Conservation (phyloP, 1,140 invertebrate species). For the Dermatophagoides farinae region DNA sequence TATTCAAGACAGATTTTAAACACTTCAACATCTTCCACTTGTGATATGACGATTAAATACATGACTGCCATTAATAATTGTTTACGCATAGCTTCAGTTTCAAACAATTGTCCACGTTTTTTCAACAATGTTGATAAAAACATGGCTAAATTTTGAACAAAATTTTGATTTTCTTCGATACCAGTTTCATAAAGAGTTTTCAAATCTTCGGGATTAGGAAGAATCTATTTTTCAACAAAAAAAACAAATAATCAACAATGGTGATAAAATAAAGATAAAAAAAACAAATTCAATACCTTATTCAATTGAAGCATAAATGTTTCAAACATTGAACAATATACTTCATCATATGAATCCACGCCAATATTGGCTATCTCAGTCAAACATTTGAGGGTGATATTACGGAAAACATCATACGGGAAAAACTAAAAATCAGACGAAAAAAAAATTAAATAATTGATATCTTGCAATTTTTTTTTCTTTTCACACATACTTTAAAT, state of each 20-base stretch:
- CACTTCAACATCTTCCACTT: conserved; percentile 97
- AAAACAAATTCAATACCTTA: conserved; percentile 26
- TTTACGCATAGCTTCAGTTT: conserved; percentile 43
- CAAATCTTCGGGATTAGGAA: conserved; percentile 73
- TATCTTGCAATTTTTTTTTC: neutral
- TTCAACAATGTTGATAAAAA: conserved; percentile 93
- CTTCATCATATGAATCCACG: conserved; percentile 64
- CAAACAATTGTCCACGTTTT: conserved; percentile 73
- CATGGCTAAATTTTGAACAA: conserved; percentile 93
- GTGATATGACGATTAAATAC: conserved; percentile 87
- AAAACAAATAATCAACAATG: neutral
- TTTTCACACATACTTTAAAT: conserved; percentile 41
- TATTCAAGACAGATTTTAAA: conserved; percentile 99
- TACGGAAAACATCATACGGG: conserved; percentile 89
- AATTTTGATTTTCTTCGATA: conserved; percentile 90
- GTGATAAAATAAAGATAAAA: neutral
- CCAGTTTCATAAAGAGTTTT: conserved; percentile 77
- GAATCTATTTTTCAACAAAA: conserved; percentile 38
- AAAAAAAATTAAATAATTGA: conserved; percentile 6
- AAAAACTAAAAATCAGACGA: conserved; percentile 48
- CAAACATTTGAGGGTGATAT: conserved; percentile 91
- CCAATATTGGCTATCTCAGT: conserved; percentile 58
- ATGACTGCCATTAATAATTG: conserved; percentile 57
- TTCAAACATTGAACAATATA: conserved; percentile 66
- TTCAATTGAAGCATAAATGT: conserved; percentile 77